phyloP scores from a whole-genome alignment of 2,888 invertebrate genomes.

The Abrostola tripartita region DNA sequence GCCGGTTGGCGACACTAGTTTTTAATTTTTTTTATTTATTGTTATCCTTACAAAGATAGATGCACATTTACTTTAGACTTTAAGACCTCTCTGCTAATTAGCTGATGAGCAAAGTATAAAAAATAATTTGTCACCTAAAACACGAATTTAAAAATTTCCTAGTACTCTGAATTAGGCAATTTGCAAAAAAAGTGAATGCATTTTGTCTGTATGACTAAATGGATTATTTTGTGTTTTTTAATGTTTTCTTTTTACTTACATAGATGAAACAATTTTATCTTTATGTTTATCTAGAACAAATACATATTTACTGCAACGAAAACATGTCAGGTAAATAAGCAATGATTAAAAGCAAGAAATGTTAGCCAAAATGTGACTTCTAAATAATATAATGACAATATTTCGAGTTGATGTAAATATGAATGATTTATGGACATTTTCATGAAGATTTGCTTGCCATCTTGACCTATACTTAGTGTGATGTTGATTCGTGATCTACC shows the following conservation, averaged over 20 bases:
- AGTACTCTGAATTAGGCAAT: too few relatives aligned
- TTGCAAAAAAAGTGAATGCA: too few relatives aligned
- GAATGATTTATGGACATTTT: constrained; percentile 45
- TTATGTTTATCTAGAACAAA: too few relatives aligned
- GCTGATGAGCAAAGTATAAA: too few relatives aligned
- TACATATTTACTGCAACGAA: not conserved
- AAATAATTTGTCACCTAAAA: too few relatives aligned
- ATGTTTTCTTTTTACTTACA: not conserved
- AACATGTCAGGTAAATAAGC: not conserved
- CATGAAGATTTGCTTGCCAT: constrained; percentile 34
- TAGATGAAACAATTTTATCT: not conserved
- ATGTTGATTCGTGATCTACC: constrained; percentile 41
- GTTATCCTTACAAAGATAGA: not conserved
- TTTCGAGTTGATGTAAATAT: constrained; percentile 24
- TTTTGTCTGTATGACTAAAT: too few relatives aligned
- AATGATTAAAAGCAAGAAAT: not conserved
- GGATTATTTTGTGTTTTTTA: not conserved
- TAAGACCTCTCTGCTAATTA: not conserved
- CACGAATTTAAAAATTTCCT: too few relatives aligned
- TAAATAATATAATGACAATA: constrained; percentile 27
- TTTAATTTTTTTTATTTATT: not conserved
- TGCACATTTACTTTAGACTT: not conserved
- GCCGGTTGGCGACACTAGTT: constrained; percentile 4
- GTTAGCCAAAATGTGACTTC: constrained; percentile 2
- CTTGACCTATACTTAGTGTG: constrained; percentile 45